Percentiles rank a stretch among this genome's conserved stretches.
Conservation (phyloP, 1,140 invertebrate species). For the Aphelinus atriplicis region DNA sequence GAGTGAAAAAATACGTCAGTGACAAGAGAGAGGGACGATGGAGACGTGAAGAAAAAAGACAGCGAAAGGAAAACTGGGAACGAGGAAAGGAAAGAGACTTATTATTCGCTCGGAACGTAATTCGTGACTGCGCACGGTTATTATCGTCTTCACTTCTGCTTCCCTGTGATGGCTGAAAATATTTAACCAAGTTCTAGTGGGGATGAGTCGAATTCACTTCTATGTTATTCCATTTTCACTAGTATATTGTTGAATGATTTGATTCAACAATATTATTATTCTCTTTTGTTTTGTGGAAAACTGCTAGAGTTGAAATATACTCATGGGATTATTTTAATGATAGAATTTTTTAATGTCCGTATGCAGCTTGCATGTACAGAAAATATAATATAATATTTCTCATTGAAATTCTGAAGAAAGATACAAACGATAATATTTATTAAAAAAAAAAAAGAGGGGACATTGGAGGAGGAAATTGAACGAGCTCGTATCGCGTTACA, state of each 20-base stretch:
- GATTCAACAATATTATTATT: too few relatives aligned
- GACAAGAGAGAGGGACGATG: conserved; percentile 9
- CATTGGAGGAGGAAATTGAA: neutral
- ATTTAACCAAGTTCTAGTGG: neutral
- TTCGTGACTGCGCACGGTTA: conserved; percentile 14
- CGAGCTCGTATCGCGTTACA: neutral
- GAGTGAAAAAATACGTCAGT: conserved; percentile 7
- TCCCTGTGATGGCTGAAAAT: conserved; percentile 19
- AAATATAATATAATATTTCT: too few relatives aligned
- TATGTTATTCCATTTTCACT: too few relatives aligned
- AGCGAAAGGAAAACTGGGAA: conserved; percentile 37
- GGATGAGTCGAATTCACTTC: neutral
- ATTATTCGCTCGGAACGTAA: conserved; percentile 35
- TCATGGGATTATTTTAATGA: too few relatives aligned
- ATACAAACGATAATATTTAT: too few relatives aligned
- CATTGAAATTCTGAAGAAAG: too few relatives aligned
- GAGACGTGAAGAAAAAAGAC: conserved; percentile 19
- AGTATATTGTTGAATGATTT: too few relatives aligned
- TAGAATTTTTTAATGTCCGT: too few relatives aligned
- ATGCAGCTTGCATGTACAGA: too few relatives aligned
- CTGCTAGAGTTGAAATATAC: too few relatives aligned
- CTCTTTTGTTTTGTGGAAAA: too few relatives aligned
- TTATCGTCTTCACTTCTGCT: conserved; percentile 5
- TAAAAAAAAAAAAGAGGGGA: neutral
- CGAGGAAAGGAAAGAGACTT: conserved; percentile 37